Evolutionary conservation across 2,113 vertebrate genomes (phyloP), one percentile per base, ranked within the genome.

Genomic region (Pelmatolapia mariae): DNA sequence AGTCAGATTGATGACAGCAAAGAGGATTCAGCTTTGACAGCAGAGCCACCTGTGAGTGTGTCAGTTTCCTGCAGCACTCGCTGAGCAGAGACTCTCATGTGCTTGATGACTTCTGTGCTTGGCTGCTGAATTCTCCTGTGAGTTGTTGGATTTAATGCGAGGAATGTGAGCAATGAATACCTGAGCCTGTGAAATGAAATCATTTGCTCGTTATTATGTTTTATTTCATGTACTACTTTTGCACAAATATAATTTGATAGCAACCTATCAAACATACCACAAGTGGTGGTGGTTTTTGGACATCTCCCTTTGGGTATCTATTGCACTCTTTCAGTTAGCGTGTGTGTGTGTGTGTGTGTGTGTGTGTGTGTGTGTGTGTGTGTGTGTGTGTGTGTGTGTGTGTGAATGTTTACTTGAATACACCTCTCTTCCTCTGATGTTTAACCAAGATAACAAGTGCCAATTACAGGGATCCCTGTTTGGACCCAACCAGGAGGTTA

Each of bases 361-460:
- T 29, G 12, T 24, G 9, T 3, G 5, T 12, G 38, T 10, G 11
- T 43, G 12, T 45, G 6, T 7, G 43, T 16, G 43, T 1, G 13
- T 45, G 24, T 19, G 45, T 50, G 0, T 59, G 15, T 61, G 4
- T 31, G 8, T 59, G 4, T 63, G n/a, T 31, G 24, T 79, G 47
- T 18, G 36, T 53, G 33, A 3, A 13, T 45, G 9, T 71, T 81
- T 61, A 86, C 82, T 83, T 80, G 24, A 87, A 57, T 86, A 45
- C 43, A 24, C 36, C 38, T 80, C 19, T 22, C 40, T 2, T 11
- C 26, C 56, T 79, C 68, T 87, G 82, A 92, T 85, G 80, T 50
- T 87, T 89, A 86, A 85, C 71, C 19, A 5, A 31, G 47, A 92
- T 86, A 88, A 88, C 54, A 87, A 89, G 85, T 56, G n/a, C 29